Evolutionary conservation across 2,888 invertebrate genomes (phyloP).

Genomic region (Hanleya hanleyi): DNA sequence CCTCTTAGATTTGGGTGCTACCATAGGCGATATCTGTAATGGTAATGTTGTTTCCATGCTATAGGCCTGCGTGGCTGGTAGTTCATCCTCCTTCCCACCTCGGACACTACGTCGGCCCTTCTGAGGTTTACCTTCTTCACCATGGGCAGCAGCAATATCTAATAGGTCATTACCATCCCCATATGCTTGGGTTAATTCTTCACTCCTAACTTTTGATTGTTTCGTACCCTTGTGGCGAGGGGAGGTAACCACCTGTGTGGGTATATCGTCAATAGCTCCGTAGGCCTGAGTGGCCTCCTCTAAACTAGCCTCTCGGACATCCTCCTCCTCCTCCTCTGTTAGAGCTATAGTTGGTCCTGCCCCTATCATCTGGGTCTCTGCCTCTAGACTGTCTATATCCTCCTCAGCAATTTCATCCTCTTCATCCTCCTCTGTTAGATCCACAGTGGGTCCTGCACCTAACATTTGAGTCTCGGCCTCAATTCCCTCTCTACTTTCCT

Average conservation of each 20-base stretch:
- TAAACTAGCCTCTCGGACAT: background rate
- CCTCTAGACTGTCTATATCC: too few species aligned
- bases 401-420: too few species aligned
- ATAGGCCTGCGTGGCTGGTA: background rate
- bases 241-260: background rate
- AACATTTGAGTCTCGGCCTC: constrained; percentile 12
- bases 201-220: constrained; percentile 10
- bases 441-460: background rate
- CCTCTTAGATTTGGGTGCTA: too few species aligned
- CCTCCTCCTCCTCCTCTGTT: constrained; percentile 14
- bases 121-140: too few species aligned
- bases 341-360: constrained; percentile 5
- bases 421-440: background rate
- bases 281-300: constrained; percentile 42
- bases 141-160: too few species aligned
- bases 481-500: constrained; percentile 7
- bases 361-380: constrained; percentile 17
- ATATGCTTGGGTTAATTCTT: constrained; percentile 31
- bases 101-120: too few species aligned
- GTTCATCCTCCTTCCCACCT: constrained; percentile 18
- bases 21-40: too few species aligned
- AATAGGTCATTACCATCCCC: too few species aligned
- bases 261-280: constrained; percentile 26
- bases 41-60: too few species aligned
- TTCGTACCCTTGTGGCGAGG: constrained; percentile 24